These are phyloP conservation scores for Timema cristinae DNA, from an alignment of 2,888 invertebrate genomes.

Conservation along the genomic window DNA sequence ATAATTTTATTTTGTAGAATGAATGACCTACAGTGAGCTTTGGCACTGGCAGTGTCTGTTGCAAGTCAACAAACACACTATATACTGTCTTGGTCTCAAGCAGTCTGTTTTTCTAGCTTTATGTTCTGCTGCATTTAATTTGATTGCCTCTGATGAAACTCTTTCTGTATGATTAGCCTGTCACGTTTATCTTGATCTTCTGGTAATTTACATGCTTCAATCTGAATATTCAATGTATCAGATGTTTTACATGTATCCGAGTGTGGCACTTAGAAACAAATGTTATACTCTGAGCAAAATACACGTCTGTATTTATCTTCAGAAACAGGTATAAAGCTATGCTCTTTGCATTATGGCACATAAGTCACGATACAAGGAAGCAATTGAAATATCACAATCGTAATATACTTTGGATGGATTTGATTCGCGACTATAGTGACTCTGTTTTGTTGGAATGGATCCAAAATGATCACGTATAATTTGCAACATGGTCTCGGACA, in stretches of 20 bases:
- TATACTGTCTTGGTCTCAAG: not conserved
- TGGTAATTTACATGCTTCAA: not conserved
- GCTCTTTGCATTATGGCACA: not conserved
- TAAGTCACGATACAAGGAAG: not conserved
- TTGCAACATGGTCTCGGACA: not conserved
- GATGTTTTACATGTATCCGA: not conserved
- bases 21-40: not conserved
- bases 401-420: not conserved
- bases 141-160: not conserved
- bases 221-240: not conserved
- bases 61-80: not conserved
- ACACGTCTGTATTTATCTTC: not conserved
- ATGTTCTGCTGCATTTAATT: not conserved
- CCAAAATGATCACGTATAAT: not conserved
- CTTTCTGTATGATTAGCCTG: not conserved
- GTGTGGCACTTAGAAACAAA: not conserved
- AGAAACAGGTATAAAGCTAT: not conserved
- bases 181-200: not conserved
- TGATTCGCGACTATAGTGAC: not conserved
- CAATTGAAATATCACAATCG: not conserved
- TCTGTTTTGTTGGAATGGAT: not conserved
- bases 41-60: not conserved
- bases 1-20: slow-evolving; percentile 1
- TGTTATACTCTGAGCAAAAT: not conserved
- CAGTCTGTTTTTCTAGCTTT: not conserved